Evolutionary conservation across 2,888 invertebrate species (phyloP).

Genomic region (Andrena dorsata): DNA sequence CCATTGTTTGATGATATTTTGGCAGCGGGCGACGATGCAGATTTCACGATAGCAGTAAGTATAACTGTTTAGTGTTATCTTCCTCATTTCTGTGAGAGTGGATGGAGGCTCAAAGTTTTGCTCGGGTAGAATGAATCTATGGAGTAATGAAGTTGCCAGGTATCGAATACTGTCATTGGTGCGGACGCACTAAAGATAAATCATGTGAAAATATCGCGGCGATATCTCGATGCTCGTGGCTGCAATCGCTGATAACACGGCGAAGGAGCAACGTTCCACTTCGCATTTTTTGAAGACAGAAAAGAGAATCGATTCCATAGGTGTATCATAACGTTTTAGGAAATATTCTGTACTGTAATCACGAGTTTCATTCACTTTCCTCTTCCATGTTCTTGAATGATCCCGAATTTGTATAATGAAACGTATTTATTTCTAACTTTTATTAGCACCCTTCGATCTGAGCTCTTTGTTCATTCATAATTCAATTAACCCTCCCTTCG

Average conservation of each 20-base stretch:
- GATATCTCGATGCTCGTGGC: constrained; percentile 50
- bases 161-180: neutral
- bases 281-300: constrained; percentile 45
- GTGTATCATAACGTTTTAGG: neutral
- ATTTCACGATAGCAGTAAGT: constrained; percentile 73
- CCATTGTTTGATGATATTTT: constrained; percentile 61
- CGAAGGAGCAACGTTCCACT: constrained; percentile 51
- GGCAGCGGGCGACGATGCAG: constrained; percentile 71
- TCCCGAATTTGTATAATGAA: too few relatives aligned
- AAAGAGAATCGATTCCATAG: constrained; percentile 37
- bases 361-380: too few relatives aligned
- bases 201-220: constrained; percentile 37
- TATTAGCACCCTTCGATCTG: too few relatives aligned
- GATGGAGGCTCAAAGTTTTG: too few relatives aligned
- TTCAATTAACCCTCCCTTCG: too few relatives aligned
- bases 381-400: too few relatives aligned
- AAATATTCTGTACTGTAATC: too few relatives aligned
- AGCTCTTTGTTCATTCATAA: too few relatives aligned
- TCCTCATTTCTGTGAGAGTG: neutral
- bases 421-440: too few relatives aligned
- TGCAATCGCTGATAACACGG: constrained; percentile 55
- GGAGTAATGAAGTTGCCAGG: neutral
- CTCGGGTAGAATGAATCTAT: neutral
- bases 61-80: neutral
- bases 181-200: constrained; percentile 41